Conservation (phyloP, 2,113 vertebrate genomes). For the Albula goreensis region DNA sequence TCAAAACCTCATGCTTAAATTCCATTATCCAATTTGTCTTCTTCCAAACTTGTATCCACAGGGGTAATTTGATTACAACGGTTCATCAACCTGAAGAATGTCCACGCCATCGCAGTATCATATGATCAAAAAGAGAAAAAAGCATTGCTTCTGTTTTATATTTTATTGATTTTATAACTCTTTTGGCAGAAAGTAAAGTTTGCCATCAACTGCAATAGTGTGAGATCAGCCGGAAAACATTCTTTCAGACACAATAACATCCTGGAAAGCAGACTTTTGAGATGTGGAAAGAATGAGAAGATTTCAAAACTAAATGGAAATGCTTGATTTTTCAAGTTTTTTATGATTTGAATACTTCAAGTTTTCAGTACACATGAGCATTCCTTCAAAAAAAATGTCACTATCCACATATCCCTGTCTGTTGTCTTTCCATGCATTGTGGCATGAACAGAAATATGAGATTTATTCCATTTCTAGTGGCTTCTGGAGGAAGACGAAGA, state of each 20-base stretch:
- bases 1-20: conserved; percentile 16
- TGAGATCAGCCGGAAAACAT: conserved; percentile 53
- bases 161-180: conserved; percentile 17
- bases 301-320: conserved; percentile 36
- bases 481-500: conserved; percentile 12
- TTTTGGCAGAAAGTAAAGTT: neutral
- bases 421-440: conserved; percentile 31
- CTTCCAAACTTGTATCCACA: neutral
- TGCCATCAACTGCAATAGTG: conserved; percentile 7
- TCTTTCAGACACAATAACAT: conserved; percentile 51
- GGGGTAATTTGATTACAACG: conserved; percentile 28
- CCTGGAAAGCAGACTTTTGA: conserved; percentile 35
- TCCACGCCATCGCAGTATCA: conserved; percentile 14
- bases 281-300: neutral
- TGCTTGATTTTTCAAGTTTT: neutral
- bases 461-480: conserved; percentile 53
- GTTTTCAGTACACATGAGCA: too few relatives aligned
- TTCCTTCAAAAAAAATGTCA: neutral
- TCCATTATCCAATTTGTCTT: conserved; percentile 11
- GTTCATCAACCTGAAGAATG: conserved; percentile 19
- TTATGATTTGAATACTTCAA: too few relatives aligned
- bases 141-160: conserved; percentile 28
- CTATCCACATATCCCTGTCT: neutral
- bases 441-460: conserved; percentile 48
- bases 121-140: conserved; percentile 40